A percentile compares a stretch with the other conserved stretches of the same genome.
These are phyloP conservation scores for Rhabditoides inermis DNA, from an alignment of 2,888 invertebrate genomes.

Conservation along the genomic window DNA sequence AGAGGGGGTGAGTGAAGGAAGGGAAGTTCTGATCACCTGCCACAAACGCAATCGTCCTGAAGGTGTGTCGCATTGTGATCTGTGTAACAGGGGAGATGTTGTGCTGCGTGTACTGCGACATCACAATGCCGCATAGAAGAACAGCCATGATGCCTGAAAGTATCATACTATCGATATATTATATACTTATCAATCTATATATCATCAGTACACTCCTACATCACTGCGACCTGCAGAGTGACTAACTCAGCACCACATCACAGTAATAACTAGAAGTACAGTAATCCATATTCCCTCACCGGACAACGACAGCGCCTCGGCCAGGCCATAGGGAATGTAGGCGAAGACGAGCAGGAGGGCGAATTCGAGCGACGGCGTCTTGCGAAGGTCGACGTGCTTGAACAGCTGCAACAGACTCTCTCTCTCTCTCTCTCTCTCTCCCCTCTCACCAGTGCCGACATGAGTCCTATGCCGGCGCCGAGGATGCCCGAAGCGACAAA, in stretches of 20 bases:
- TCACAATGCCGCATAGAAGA: conserved; percentile 93
- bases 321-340: conserved; percentile 92
- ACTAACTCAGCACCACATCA: too few relatives aligned
- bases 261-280: conserved; percentile 83
- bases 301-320: conserved; percentile 87
- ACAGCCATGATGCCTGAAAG: conserved; percentile 91
- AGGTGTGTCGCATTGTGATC: conserved; percentile 97
- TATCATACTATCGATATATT: too few relatives aligned
- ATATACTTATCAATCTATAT: not conserved
- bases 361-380: conserved; percentile 94
- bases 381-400: conserved; percentile 88
- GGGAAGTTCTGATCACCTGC: too few relatives aligned
- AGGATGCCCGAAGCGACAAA: conserved; percentile 96
- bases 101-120: conserved; percentile 98
- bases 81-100: conserved; percentile 95
- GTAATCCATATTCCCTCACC: conserved; percentile 68
- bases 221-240: too few relatives aligned
- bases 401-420: conserved; percentile 62
- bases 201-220: too few relatives aligned
- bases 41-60: conserved; percentile 90
- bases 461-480: conserved; percentile 84
- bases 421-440: too few relatives aligned
- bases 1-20: too few relatives aligned
- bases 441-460: conserved; percentile 72
- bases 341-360: conserved; percentile 97